Evolutionary conservation across 2,888 invertebrate genomes (phyloP).

Genomic region (Lochmaea crataegi): DNA sequence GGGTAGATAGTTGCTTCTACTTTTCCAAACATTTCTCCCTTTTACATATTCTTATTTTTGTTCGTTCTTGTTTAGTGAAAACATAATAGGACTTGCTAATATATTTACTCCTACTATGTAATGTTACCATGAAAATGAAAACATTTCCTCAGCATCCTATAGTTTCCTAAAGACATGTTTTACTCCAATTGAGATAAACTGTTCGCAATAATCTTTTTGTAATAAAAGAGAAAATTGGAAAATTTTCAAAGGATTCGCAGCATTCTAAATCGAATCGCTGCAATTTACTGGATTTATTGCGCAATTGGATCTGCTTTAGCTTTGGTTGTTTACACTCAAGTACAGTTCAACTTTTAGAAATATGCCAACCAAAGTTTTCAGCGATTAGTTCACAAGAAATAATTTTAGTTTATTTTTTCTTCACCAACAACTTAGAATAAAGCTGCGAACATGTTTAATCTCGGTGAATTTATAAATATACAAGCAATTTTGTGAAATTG

Average conservation of each 20-base stretch:
- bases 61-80: too few species aligned
- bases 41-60: too few species aligned
- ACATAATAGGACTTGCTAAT: too few species aligned
- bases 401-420: neutral
- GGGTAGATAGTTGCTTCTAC: too few species aligned
- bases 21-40: too few species aligned
- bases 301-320: neutral
- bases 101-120: too few species aligned
- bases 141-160: neutral
- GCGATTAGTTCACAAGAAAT: neutral
- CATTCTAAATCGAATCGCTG: neutral
- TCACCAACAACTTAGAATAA: neutral
- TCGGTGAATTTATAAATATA: too few species aligned
- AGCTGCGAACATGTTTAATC: too few species aligned
- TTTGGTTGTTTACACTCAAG: constrained; percentile 6
- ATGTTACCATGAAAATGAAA: too few species aligned
- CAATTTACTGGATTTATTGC: neutral
- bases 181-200: neutral
- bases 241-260: constrained; percentile 5
- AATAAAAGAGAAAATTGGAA: neutral
- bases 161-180: neutral
- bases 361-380: neutral
- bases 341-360: neutral
- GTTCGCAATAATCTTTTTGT: neutral
- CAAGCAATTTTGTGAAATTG: too few species aligned